Evolutionary conservation across 2,797 vertebrate genomes (phyloP).

Genomic region (Manis javanica): DNA sequence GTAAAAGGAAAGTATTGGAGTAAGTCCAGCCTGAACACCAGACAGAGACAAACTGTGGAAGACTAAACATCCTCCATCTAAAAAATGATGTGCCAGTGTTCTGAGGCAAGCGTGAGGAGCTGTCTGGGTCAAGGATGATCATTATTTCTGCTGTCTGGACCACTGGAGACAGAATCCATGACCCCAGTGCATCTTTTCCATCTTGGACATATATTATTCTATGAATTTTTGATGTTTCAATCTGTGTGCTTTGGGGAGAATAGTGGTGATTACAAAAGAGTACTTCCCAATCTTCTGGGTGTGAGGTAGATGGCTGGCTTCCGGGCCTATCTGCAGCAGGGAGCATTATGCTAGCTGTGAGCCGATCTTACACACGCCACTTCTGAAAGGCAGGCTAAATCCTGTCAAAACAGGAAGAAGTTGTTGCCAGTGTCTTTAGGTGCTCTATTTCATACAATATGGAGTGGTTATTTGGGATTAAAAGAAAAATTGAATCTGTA

Average conservation of each 20-base stretch:
- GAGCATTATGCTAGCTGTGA: background rate
- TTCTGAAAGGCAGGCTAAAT: conserved; percentile 63
- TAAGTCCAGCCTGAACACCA: background rate
- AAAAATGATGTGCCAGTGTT: background rate
- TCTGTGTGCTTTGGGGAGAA: conserved; percentile 54
- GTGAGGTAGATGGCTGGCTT: conserved; percentile 10
- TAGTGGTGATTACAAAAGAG: conserved; percentile 40
- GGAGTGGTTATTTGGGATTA: conserved; percentile 76
- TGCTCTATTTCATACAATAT: conserved; percentile 59
- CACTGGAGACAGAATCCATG: conserved; percentile 16
- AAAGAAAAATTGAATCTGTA: conserved; percentile 76
- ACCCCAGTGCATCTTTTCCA: conserved; percentile 29
- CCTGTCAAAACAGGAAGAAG: conserved; percentile 60
- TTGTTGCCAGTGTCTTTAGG: conserved; percentile 68
- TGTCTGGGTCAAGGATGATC: background rate
- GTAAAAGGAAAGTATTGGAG: background rate
- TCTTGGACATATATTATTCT: conserved; percentile 66
- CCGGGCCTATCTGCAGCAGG: background rate
- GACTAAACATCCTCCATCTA: conserved; percentile 12
- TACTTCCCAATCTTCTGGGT: background rate
- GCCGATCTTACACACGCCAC: background rate
- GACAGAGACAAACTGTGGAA: background rate
- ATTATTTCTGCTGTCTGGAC: conserved; percentile 21
- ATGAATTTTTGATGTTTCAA: conserved; percentile 75
- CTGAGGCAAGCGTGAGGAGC: background rate